These are phyloP conservation scores for Dolichoris vasculosae DNA, from an alignment of 1,140 invertebrate species.

Conservation along the genomic window DNA sequence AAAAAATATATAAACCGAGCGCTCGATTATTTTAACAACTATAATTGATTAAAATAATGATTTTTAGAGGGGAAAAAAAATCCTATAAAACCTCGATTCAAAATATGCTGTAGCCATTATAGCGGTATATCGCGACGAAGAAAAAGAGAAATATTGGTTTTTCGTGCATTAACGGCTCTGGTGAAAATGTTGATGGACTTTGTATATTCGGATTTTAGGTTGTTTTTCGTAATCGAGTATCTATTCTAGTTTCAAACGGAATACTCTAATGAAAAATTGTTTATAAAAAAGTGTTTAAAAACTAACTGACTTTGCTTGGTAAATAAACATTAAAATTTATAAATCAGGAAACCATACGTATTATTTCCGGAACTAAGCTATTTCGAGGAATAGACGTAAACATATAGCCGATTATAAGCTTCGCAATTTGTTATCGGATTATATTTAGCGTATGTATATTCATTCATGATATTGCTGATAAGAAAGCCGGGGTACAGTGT, in stretches of 20 bases:
- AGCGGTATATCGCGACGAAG: background rate
- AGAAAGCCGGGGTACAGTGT: slow-evolving; percentile 3
- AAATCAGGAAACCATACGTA: background rate
- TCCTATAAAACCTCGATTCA: background rate
- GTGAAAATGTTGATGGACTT: background rate
- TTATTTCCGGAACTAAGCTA: background rate
- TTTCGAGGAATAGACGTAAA: background rate
- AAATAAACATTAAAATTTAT: too few species aligned
- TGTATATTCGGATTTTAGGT: background rate
- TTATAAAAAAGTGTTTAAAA: too few species aligned
- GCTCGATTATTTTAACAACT: too few species aligned
- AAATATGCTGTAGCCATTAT: background rate
- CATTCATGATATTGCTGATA: background rate
- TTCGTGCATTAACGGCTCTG: background rate
- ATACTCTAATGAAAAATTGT: background rate
- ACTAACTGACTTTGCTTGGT: too few species aligned
- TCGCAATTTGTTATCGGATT: slow-evolving; percentile 2
- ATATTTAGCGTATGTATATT: background rate
- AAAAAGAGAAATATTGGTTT: background rate
- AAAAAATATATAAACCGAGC: too few species aligned
- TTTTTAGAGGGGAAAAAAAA: background rate
- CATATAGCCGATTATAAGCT: background rate
- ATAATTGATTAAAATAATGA: too few species aligned
- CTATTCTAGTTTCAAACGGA: background rate
- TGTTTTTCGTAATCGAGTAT: background rate